A percentile compares a stretch with the other conserved stretches of the same genome.
phyloP scores from a whole-genome alignment of 2,888 invertebrate species.

The Diaperis boleti region DNA sequence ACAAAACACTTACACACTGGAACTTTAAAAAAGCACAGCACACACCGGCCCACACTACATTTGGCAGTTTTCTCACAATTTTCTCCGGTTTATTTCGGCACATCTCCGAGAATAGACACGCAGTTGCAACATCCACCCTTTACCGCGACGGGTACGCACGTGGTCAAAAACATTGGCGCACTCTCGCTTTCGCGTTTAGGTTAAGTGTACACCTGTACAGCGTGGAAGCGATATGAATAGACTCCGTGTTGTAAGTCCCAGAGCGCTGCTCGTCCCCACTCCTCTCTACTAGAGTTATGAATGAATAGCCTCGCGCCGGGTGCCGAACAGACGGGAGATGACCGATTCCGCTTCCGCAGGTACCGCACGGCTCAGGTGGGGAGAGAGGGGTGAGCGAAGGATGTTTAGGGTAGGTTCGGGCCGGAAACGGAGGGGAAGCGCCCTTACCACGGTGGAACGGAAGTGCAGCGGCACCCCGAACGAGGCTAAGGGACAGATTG shows the following conservation, averaged over 20 bases:
- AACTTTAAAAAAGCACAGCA: conserved; percentile 41
- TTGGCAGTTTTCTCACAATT: background rate
- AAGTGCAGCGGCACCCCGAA: conserved; percentile 58
- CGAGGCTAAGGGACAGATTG: conserved; percentile 54
- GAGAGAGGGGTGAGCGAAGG: background rate
- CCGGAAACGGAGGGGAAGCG: conserved; percentile 62
- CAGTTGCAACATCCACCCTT: too few species aligned
- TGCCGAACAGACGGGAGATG: conserved; percentile 13
- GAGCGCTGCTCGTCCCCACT: conserved; percentile 58
- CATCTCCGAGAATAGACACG: conserved; percentile 1
- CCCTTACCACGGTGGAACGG: conserved; percentile 63
- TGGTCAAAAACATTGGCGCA: conserved; percentile 13
- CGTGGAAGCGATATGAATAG: conserved; percentile 46
- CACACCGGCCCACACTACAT: conserved; percentile 26
- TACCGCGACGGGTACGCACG: conserved; percentile 2
- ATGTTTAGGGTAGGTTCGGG: conserved; percentile 52
- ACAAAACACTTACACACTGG: conserved; percentile 48
- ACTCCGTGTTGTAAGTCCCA: conserved; percentile 46
- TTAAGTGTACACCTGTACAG: conserved; percentile 47
- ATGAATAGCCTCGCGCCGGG: conserved; percentile 68
- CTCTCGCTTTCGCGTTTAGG: conserved; percentile 29
- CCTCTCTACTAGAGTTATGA: conserved; percentile 64
- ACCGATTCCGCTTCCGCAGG: conserved; percentile 33
- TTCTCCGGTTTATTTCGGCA: background rate
- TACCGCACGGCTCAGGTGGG: conserved; percentile 20